A percentile compares a stretch with the other conserved stretches of the same genome.
These are phyloP conservation scores for Psephotus haematonotus DNA, from an alignment of 2,113 vertebrate genomes.

Conservation along the genomic window DNA sequence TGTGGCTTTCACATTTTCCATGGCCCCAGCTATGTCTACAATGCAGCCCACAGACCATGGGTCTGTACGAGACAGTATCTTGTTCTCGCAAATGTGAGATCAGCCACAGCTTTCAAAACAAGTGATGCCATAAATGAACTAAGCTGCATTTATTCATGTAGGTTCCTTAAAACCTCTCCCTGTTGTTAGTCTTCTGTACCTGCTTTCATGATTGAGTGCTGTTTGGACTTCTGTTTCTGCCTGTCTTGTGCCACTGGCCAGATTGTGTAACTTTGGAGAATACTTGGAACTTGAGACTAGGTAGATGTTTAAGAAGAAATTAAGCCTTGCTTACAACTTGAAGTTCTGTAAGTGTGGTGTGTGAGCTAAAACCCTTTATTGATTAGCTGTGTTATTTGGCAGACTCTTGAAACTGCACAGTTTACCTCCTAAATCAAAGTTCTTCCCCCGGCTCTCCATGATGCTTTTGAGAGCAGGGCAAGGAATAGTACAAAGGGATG, in stretches of 20 bases:
- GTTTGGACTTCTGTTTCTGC: background rate
- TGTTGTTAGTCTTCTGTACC: background rate
- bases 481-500: background rate
- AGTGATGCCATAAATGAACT: constrained; percentile 50
- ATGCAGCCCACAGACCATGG: constrained; percentile 53
- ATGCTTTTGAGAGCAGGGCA: background rate
- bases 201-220: background rate
- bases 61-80: constrained; percentile 8
- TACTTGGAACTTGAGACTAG: background rate
- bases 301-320: background rate
- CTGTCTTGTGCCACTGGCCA: background rate
- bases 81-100: constrained; percentile 43
- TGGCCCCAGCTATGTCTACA: constrained; percentile 41
- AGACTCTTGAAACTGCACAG: constrained; percentile 11
- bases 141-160: background rate
- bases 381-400: background rate
- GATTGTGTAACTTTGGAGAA: background rate
- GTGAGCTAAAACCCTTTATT: background rate
- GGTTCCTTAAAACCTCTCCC: background rate
- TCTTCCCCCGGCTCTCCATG: background rate
- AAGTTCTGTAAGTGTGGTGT: background rate
- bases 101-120: constrained; percentile 57
- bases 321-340: background rate
- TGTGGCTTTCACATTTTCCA: constrained; percentile 49
- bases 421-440: constrained; percentile 21